Conservation (phyloP, 2,797 vertebrate genomes). For the Pangasius djambal region DNA sequence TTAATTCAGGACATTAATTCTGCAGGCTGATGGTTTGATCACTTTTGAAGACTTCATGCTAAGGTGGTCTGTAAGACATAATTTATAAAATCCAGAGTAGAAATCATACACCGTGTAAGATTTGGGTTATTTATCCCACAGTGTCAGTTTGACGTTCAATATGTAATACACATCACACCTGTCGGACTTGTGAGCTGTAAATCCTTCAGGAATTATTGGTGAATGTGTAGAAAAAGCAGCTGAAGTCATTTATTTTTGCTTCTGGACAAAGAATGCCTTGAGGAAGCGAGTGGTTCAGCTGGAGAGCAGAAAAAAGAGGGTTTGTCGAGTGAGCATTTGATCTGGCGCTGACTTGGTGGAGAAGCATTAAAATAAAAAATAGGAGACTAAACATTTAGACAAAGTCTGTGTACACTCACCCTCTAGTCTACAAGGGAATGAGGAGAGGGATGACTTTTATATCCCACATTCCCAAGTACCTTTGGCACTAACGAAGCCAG, state of each 20-base stretch:
- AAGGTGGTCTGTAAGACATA: not conserved
- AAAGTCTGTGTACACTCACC: slow-evolving; percentile 47
- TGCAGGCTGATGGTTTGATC: not conserved
- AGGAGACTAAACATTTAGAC: slow-evolving; percentile 63
- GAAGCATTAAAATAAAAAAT: slow-evolving; percentile 44
- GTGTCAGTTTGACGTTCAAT: not conserved
- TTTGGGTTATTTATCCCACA: not conserved
- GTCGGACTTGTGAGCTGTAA: not conserved
- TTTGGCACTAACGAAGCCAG: not conserved
- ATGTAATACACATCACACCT: not conserved
- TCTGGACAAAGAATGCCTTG: slow-evolving; percentile 47
- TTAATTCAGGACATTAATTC: slow-evolving; percentile 1
- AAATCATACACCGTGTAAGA: too few species aligned
- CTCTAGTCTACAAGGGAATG: slow-evolving; percentile 12
- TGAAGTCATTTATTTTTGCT: slow-evolving; percentile 62
- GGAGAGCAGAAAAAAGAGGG: slow-evolving; percentile 32
- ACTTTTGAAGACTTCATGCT: not conserved
- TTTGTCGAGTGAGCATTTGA: slow-evolving; percentile 45
- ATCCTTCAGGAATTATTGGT: not conserved
- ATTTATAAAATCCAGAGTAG: not conserved
- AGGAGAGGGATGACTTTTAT: not conserved
- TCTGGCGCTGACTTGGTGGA: slow-evolving; percentile 22
- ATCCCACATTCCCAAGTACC: not conserved
- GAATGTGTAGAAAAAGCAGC: slow-evolving; percentile 22
- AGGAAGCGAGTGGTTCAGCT: slow-evolving; percentile 52